These are phyloP conservation scores for Andrena dorsata DNA, from an alignment of 2,888 invertebrate species.

Conservation along the genomic window DNA sequence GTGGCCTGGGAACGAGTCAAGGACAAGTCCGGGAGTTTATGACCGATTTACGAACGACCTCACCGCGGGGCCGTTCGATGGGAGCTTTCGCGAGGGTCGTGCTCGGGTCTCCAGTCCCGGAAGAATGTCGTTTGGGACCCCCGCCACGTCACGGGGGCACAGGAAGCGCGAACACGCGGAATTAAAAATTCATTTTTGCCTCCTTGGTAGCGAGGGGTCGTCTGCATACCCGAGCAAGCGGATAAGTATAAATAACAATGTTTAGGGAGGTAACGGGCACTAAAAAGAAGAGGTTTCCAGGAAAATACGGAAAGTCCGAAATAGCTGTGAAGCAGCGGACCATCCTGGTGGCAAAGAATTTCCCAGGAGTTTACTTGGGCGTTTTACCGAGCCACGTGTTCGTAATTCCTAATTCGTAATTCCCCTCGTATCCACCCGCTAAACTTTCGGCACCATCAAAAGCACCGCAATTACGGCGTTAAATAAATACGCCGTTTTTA, in stretches of 20 bases:
- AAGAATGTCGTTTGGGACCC: background rate
- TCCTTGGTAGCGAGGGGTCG: background rate
- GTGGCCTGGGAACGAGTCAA: slow-evolving; percentile 39
- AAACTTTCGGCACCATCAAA: slow-evolving; percentile 35
- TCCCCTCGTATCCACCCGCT: background rate
- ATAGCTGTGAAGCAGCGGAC: background rate
- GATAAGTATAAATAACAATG: no score
- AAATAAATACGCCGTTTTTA: slow-evolving; percentile 58
- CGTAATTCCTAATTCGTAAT: background rate
- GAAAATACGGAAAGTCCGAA: background rate
- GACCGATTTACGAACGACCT: slow-evolving; percentile 37
- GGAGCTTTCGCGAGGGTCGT: background rate
- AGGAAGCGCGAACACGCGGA: slow-evolving; percentile 1
- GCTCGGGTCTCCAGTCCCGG: background rate
- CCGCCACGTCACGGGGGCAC: background rate
- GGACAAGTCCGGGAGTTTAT: slow-evolving; percentile 33
- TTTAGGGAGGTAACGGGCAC: no score
- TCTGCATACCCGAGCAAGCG: no score
- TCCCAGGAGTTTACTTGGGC: slow-evolving; percentile 19
- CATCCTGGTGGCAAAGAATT: background rate
- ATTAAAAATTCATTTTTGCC: slow-evolving; percentile 17
- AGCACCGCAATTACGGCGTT: slow-evolving; percentile 49
- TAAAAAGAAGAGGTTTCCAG: background rate
- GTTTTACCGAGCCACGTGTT: background rate
- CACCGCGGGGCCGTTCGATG: slow-evolving; percentile 9